These are phyloP conservation scores for Drusus annulatus DNA, from an alignment of 1,140 invertebrate species.

Conservation along the genomic window DNA sequence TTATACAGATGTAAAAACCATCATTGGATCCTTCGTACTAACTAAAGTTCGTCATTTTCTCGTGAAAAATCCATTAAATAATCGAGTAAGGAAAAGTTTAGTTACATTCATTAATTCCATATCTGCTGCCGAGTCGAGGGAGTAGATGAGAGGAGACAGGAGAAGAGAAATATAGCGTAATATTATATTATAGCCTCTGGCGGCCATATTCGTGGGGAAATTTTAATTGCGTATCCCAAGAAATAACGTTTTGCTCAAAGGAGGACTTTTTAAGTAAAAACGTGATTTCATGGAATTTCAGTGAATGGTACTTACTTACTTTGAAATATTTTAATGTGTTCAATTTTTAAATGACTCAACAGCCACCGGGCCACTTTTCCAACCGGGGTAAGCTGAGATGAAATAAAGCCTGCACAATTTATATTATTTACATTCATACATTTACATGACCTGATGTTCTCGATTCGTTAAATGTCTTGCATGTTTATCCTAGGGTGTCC, in stretches of 20 bases:
- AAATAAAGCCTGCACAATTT: too few relatives aligned
- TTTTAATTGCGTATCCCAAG: constrained; percentile 38
- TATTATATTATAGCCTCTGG: constrained; percentile 7
- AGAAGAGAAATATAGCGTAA: neutral
- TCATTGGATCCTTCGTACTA: too few relatives aligned
- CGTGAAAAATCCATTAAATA: constrained; percentile 24
- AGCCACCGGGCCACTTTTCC: too few relatives aligned
- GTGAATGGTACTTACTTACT: neutral
- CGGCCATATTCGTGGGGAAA: constrained; percentile 31
- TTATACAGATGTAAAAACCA: too few relatives aligned
- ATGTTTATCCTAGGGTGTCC: too few relatives aligned
- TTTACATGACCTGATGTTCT: too few relatives aligned
- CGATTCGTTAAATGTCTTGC: too few relatives aligned
- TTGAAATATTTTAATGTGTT: neutral
- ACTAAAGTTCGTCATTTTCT: too few relatives aligned
- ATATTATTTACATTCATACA: too few relatives aligned
- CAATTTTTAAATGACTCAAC: neutral
- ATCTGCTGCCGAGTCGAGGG: constrained; percentile 6
- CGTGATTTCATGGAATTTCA: neutral
- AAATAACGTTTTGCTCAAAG: neutral
- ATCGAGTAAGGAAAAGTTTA: constrained; percentile 13
- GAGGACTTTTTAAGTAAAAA: neutral
- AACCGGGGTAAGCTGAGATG: too few relatives aligned
- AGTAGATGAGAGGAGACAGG: neutral
- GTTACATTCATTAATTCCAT: constrained; percentile 23